Conservation (phyloP, 2,888 invertebrate species). For the Harmothoe impar region DNA sequence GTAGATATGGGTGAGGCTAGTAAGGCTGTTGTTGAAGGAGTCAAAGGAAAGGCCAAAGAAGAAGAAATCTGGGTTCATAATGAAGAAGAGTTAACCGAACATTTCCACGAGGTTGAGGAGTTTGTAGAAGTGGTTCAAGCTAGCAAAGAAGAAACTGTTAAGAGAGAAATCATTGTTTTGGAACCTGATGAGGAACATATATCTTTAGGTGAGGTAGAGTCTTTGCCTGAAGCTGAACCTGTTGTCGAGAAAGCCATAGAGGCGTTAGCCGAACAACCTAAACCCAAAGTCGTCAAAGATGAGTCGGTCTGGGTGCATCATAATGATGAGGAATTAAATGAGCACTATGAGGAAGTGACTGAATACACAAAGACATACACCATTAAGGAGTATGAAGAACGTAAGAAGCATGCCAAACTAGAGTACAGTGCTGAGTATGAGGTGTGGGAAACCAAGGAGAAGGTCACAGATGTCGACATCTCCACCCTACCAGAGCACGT, state of each 20-base stretch:
- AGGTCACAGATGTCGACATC: slow-evolving; percentile 37
- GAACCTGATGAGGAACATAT: slow-evolving; percentile 24
- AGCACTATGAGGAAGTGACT: slow-evolving; percentile 47
- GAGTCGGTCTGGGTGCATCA: slow-evolving; percentile 55
- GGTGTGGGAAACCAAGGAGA: slow-evolving; percentile 35
- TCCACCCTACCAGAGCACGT: slow-evolving; percentile 19
- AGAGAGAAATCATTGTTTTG: neutral
- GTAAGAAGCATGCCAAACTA: slow-evolving; percentile 48
- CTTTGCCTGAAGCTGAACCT: slow-evolving; percentile 27
- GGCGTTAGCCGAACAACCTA: neutral
- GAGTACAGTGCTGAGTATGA: slow-evolving; percentile 53
- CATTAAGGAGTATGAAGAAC: slow-evolving; percentile 27
- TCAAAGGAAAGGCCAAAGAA: neutral
- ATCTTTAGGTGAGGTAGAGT: slow-evolving; percentile 41
- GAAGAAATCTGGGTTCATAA: slow-evolving; percentile 1
- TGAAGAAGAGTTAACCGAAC: neutral
- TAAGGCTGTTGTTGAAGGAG: neutral
- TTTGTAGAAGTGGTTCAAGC: neutral
- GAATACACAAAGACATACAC: slow-evolving; percentile 41
- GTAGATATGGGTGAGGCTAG: slow-evolving; percentile 10
- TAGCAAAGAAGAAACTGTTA: neutral
- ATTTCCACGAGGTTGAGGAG: slow-evolving; percentile 33
- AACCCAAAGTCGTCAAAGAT: slow-evolving; percentile 16
- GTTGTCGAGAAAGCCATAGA: neutral
- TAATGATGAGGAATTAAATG: slow-evolving; percentile 46